These are phyloP conservation scores for Ophion obscuratus DNA, from an alignment of 2,888 invertebrate species.

Conservation along the genomic window DNA sequence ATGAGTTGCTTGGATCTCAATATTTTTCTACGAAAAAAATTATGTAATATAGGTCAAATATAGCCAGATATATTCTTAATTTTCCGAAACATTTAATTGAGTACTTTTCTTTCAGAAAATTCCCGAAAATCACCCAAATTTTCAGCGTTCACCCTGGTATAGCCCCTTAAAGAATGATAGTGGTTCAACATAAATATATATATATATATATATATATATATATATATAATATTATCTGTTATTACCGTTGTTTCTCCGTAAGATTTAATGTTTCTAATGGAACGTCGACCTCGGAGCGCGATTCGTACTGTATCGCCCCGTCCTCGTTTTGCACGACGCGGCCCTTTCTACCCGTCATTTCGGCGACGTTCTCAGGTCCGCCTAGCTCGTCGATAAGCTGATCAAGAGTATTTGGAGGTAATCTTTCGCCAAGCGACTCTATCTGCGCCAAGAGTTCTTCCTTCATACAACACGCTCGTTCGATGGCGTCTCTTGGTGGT, in stretches of 20 bases:
- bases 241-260: conserved; percentile 90
- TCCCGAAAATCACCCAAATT: too few species aligned
- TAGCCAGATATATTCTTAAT: too few species aligned
- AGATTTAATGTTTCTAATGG: conserved; percentile 98
- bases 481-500: conserved; percentile 93
- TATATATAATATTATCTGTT: neutral
- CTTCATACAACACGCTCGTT: conserved; percentile 96
- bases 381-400: conserved; percentile 99
- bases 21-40: too few species aligned
- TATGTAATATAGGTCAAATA: too few species aligned
- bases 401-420: conserved; percentile 99
- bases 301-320: conserved; percentile 97
- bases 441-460: conserved; percentile 94
- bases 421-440: conserved; percentile 92
- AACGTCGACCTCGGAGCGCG: conserved; percentile 96
- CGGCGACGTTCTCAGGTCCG: conserved; percentile 98
- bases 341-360: conserved; percentile 99
- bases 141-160: too few species aligned
- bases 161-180: neutral
- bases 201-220: neutral
- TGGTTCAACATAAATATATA: neutral
- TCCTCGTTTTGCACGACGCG: conserved; percentile 96
- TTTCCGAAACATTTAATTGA: too few species aligned
- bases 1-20: too few species aligned
- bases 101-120: too few species aligned